These are phyloP conservation scores for Vulpes lagopus DNA, from an alignment of 2,113 vertebrate species.

Conservation along the genomic window DNA sequence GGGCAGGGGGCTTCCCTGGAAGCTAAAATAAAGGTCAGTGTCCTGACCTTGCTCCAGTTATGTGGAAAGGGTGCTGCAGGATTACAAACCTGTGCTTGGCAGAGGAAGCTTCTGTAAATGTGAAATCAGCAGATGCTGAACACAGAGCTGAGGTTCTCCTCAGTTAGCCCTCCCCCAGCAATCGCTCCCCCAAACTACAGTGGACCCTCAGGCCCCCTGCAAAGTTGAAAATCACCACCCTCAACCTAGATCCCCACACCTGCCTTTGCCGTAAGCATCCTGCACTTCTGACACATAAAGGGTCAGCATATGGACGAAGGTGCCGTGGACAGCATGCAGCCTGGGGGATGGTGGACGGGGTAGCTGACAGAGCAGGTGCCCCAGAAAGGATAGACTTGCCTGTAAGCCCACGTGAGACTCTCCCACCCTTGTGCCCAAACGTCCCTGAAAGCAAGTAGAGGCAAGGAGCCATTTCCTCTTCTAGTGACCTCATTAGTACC, in stretches of 20 bases:
- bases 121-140: not conserved
- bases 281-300: too few species aligned
- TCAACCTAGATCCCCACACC: not conserved
- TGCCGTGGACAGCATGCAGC: not conserved
- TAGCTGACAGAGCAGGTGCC: not conserved
- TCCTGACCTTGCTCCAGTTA: not conserved
- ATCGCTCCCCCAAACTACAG: not conserved
- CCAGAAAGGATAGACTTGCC: not conserved
- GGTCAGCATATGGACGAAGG: not conserved
- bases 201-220: not conserved
- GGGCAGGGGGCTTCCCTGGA: not conserved
- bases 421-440: not conserved
- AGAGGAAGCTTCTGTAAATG: not conserved
- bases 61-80: too few species aligned
- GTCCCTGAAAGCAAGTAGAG: not conserved
- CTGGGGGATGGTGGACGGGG: not conserved
- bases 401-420: not conserved
- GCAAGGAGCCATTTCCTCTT: not conserved
- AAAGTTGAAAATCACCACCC: not conserved
- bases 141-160: not conserved
- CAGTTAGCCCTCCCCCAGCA: not conserved
- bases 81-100: not conserved
- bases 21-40: not conserved
- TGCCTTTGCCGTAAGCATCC: fast-evolving
- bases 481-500: not conserved